Base-by-base conservation (phyloP, 2,113 vertebrate genomes). In the Rhinopithecus roxellana region DNA sequence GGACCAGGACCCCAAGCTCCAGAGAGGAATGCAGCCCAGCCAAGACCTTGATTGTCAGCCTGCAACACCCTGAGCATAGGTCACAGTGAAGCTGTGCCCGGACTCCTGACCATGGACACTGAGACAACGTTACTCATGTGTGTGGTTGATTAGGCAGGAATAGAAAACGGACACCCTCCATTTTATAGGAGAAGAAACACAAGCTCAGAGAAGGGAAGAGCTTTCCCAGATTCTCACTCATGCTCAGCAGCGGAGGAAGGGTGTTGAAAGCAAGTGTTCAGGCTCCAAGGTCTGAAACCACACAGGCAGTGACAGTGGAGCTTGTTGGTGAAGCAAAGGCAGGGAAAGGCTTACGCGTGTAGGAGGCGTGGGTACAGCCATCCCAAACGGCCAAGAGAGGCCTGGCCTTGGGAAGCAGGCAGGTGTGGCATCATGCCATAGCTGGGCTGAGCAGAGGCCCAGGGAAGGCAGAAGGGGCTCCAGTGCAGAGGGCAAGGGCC, bases 271-370 rank as follows among this genome's bases (percentile, higher is more conserved):
- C 52, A n/a, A 12, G 27, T 0, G 43, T 45, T 48, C 18, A 35
- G 59, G 55, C 18, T 69, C n/a, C 17, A 5, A 8, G 7, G 40
- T 78, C 67, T 75, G 13, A 43, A 17, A 6, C 40, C 23, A 11
- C 57, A 74, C 43, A 25, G 67, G n/a, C 16, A 11, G 6, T 5
- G 72, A 30, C 77, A 45, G 55, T 1, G 45, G 5, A 3, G 35
- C 20, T 12, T 0, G 8, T 0, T 8, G 27, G 7, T 25, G 64
- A 52, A 45, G n/a, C 6, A 0, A 45, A 2, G 38, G 11, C 78
- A 12, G 35, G 9, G 32, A 25, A 40, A 27, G 35, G n/a, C 12
- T 40, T 38, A 16, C 2, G 1, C 3, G 10, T 45, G 11, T 6
- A 3, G 6, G n/a, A 69, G 14, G 61, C 2, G 0, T 18, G 55